phyloP scores from a whole-genome alignment of 2,113 vertebrate species.

The Dendrocopos noguchii region DNA sequence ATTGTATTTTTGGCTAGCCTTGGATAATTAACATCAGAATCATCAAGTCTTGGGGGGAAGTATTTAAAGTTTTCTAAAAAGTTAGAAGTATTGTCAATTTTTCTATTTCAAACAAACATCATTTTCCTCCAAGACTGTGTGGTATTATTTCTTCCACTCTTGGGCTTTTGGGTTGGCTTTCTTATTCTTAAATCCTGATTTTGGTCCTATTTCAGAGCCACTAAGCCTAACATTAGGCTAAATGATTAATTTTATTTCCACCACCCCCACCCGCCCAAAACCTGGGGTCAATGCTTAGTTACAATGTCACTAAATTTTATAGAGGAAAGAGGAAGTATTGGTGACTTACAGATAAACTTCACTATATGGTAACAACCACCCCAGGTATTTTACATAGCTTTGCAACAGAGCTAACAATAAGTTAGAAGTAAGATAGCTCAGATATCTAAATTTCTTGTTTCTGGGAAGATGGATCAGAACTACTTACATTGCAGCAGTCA shows the following conservation, averaged over 20 bases:
- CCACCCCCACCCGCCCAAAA: background rate
- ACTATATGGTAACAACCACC: background rate
- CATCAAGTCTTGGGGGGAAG: background rate
- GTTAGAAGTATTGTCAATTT: background rate
- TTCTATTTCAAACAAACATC: background rate
- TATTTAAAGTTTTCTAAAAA: background rate
- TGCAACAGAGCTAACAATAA: background rate
- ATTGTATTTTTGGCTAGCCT: background rate
- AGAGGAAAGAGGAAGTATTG: background rate
- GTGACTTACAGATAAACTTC: background rate
- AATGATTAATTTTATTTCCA: background rate
- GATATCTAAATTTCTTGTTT: background rate
- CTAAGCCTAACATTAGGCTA: background rate
- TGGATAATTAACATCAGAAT: background rate
- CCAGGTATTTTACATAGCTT: background rate
- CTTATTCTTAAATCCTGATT: background rate
- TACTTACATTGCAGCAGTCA: background rate
- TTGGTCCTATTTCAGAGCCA: background rate
- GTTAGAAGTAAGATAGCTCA: background rate
- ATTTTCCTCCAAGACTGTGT: background rate
- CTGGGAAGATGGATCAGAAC: background rate
- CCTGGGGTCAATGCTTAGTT: background rate
- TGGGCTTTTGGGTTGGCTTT: background rate
- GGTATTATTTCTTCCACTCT: background rate
- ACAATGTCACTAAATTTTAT: background rate